Evolutionary conservation across 2,797 vertebrate genomes (phyloP), one percentile per base, ranked within the genome.

Genomic region (Manis javanica): DNA sequence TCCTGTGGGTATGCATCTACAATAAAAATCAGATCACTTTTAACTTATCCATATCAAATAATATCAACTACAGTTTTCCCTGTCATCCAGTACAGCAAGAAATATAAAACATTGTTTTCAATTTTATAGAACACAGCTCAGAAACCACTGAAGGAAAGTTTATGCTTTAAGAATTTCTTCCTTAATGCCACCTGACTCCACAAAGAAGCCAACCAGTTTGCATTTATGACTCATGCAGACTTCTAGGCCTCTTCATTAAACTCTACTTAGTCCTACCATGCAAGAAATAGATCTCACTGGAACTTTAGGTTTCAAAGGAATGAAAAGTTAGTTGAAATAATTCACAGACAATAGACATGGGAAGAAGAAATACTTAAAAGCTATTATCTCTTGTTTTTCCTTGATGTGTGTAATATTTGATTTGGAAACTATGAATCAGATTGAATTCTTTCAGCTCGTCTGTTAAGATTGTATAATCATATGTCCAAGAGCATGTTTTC

Each of bases 391-490:
- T 61, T 34, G 84, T 96, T 97, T 97, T 97, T 77, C 96, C 93
- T 85, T 53, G 3, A 74, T 75, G 39, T 51, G 9, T 59, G 1
- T 57, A 49, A 46, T 39, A 46, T 69, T 83, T 97, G 87, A 97
- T 96, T 97, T 97, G 96, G 91, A 98, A 98, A 97, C 69, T 46
- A 15, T 61, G 63, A 61, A 46, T 55, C 51, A 1, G 78, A 97
- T 79, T 91, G 53, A 94, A 97, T 95, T 96, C 64, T 95, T 86
- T 89, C 19, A 82, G 37, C 21, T 74, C n/a, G 82, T 96, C 63
- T 55, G 19, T 95, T 91, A 96, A 83, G 87, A 83, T 75, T 92
- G 94, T 93, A 89, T 84, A 91, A 61, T 96, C 63, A 81, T 42
- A 95, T 39, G 46, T 59, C 46, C 88, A 14, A 0, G 96, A 96